Conservation (phyloP, 2,888 invertebrate genomes). For the Scaptomyza parva region DNA sequence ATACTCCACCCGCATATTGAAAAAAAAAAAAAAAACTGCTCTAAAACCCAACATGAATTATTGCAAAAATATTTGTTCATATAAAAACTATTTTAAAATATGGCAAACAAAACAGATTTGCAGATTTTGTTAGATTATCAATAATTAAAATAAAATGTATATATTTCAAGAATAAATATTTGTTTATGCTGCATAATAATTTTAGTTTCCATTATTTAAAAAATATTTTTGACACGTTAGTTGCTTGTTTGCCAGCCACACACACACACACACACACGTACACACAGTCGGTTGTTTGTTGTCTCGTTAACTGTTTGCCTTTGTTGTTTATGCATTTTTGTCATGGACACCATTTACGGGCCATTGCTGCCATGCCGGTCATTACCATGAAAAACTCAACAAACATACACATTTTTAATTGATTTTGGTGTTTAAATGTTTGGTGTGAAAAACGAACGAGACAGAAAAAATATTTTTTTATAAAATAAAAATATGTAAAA, state of each 20-base stretch:
- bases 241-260: slow-evolving; percentile 21
- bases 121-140: neutral
- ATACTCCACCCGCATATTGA: too few species aligned
- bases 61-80: too few species aligned
- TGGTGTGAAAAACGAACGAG: slow-evolving; percentile 60
- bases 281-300: slow-evolving; percentile 22
- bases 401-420: slow-evolving; percentile 74
- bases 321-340: slow-evolving; percentile 74
- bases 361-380: slow-evolving; percentile 54
- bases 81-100: too few species aligned
- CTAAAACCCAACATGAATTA: neutral
- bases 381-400: slow-evolving; percentile 63
- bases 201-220: slow-evolving; percentile 43
- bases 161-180: slow-evolving; percentile 7
- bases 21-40: neutral
- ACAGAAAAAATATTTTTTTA: neutral
- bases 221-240: slow-evolving; percentile 43
- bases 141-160: slow-evolving; percentile 12
- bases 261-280: neutral
- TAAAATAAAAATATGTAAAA: slow-evolving; percentile 34
- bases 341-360: slow-evolving; percentile 65
- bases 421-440: slow-evolving; percentile 68
- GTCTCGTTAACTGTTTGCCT: slow-evolving; percentile 54
- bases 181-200: slow-evolving; percentile 23
- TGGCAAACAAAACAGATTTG: neutral